Conservation (phyloP, 2,888 invertebrate species). For the Acanthosepion pharaonis region DNA sequence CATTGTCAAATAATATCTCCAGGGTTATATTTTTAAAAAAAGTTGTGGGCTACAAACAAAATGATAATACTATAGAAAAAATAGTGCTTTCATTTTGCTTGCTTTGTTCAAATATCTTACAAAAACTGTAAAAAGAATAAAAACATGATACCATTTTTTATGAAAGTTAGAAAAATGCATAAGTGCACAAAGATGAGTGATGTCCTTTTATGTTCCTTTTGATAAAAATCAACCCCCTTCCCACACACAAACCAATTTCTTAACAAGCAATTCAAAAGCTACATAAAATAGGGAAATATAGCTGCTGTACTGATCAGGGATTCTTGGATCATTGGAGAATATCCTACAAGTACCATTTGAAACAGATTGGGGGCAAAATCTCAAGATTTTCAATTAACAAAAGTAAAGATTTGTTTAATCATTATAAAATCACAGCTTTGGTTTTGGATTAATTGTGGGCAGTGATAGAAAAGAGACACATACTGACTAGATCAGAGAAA, state of each 20-base stretch:
- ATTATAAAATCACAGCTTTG: conserved; percentile 23
- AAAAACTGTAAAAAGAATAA: background rate
- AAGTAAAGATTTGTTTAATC: background rate
- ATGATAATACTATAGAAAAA: background rate
- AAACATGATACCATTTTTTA: background rate
- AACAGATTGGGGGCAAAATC: background rate
- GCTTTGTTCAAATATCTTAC: conserved; percentile 18
- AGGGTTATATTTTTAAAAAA: background rate
- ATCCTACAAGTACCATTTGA: background rate
- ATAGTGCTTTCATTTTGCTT: background rate
- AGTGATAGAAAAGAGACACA: background rate
- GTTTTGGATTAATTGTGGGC: background rate
- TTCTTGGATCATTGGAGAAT: background rate
- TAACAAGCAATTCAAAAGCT: conserved; percentile 9
- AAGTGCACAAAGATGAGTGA: conserved; percentile 18
- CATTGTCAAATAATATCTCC: background rate
- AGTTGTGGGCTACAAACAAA: conserved; percentile 33
- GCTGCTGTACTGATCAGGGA: background rate
- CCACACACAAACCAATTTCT: background rate
- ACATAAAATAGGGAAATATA: background rate
- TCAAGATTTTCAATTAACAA: background rate
- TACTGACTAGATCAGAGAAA: too few relatives aligned
- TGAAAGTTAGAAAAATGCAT: background rate
- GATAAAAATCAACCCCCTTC: background rate
- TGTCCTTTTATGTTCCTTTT: conserved; percentile 9